These are phyloP conservation scores for Encarsia formosa DNA, from an alignment of 2,888 invertebrate genomes.

Conservation along the genomic window DNA sequence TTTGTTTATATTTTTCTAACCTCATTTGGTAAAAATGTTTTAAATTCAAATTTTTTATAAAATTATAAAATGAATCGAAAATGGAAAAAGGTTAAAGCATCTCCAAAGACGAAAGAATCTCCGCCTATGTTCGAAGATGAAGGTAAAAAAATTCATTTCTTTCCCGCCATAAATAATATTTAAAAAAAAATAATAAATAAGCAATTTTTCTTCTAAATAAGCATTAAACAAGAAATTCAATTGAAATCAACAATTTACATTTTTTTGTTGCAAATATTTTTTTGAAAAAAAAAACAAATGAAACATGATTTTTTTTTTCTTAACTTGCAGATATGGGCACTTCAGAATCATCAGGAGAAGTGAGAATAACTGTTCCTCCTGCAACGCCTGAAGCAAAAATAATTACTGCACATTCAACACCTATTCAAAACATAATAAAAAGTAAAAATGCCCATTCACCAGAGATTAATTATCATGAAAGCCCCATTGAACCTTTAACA, in stretches of 20 bases:
- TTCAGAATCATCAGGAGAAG: conserved; percentile 17
- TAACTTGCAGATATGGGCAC: conserved; percentile 20
- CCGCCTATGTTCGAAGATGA: conserved; percentile 23
- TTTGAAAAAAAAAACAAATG: too few relatives aligned
- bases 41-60: neutral
- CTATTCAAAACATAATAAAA: conserved; percentile 12
- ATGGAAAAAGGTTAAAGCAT: conserved; percentile 7
- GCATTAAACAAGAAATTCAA: too few relatives aligned
- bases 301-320: too few relatives aligned
- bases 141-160: conserved; percentile 12
- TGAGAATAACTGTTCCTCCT: conserved; percentile 3
- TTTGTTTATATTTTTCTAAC: too few relatives aligned
- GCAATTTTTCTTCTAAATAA: too few relatives aligned
- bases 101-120: conserved; percentile 3
- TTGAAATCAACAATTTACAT: too few relatives aligned
- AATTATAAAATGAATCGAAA: conserved; percentile 17
- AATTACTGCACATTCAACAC: conserved; percentile 10
- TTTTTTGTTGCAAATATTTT: neutral
- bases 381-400: conserved; percentile 10
- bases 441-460: conserved; percentile 18
- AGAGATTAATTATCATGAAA: conserved; percentile 23
- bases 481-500: conserved; percentile 27
- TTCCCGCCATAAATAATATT: too few relatives aligned
- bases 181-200: too few relatives aligned
- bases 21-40: too few relatives aligned